These are phyloP conservation scores for Neelides sp. DNA, from an alignment of 1,140 invertebrate species.

Conservation along the genomic window DNA sequence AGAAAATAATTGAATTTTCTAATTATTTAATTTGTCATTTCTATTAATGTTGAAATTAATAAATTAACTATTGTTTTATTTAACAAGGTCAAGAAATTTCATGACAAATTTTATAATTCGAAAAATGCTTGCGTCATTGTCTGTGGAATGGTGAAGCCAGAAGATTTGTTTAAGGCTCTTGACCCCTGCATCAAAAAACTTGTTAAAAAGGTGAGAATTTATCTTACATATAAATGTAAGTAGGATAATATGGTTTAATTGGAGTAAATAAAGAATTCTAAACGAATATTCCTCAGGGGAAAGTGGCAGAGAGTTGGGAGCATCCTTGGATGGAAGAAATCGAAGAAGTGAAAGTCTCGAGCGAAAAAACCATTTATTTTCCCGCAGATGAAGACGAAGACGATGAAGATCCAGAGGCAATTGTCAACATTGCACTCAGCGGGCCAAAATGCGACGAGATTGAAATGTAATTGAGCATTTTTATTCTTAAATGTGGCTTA, in stretches of 20 bases:
- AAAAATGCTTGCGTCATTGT: slow-evolving; percentile 78
- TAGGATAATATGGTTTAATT: slow-evolving; percentile 1
- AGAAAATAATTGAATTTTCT: slow-evolving; percentile 22
- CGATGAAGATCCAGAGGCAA: slow-evolving; percentile 43
- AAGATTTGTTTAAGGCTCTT: slow-evolving; percentile 61
- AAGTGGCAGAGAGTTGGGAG: slow-evolving; percentile 11
- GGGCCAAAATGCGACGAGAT: slow-evolving; percentile 55
- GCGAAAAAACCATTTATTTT: slow-evolving; percentile 45
- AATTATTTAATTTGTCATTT: neutral
- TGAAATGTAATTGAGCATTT: slow-evolving; percentile 37
- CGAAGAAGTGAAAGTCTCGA: slow-evolving; percentile 43
- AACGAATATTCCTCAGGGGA: neutral
- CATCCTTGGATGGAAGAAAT: slow-evolving; percentile 49
- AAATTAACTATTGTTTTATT: neutral
- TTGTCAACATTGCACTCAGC: slow-evolving; percentile 65
- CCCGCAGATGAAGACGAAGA: slow-evolving; percentile 74
- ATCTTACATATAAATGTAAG: neutral
- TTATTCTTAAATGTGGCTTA: slow-evolving; percentile 11
- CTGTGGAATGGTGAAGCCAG: slow-evolving; percentile 61
- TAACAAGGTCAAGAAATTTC: slow-evolving; percentile 57
- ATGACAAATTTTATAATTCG: slow-evolving; percentile 75
- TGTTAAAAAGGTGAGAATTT: slow-evolving; percentile 47
- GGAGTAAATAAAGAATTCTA: neutral
- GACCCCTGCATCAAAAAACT: slow-evolving; percentile 65
- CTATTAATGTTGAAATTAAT: neutral